Conservation (phyloP, 1,140 invertebrate species). For the Stegodyphus dumicola region DNA sequence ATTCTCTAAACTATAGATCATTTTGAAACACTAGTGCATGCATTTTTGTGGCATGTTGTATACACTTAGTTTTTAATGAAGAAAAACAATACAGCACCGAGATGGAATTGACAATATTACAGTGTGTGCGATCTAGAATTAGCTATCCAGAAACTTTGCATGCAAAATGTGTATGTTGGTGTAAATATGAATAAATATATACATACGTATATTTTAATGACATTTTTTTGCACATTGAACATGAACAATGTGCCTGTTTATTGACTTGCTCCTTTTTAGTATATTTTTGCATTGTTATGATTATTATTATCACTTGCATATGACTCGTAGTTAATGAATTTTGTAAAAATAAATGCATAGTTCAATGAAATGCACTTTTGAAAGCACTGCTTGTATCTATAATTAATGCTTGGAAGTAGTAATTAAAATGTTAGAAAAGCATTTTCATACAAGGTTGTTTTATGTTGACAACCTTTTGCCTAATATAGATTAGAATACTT, state of each 20-base stretch:
- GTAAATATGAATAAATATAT: slow-evolving; percentile 28
- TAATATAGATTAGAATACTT: too few species aligned
- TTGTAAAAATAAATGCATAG: slow-evolving; percentile 5
- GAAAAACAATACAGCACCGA: slow-evolving; percentile 22
- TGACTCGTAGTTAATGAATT: slow-evolving; percentile 18
- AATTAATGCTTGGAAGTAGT: slow-evolving; percentile 7
- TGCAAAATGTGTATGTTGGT: slow-evolving; percentile 47
- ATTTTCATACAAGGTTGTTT: background rate
- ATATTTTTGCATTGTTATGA: slow-evolving; percentile 1
- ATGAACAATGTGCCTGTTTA: slow-evolving; percentile 45
- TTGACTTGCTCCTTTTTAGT: background rate
- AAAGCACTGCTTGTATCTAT: slow-evolving; percentile 8
- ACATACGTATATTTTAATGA: slow-evolving; percentile 6
- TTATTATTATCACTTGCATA: slow-evolving; percentile 19
- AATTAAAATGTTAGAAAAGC: background rate
- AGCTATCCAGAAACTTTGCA: slow-evolving; percentile 15
- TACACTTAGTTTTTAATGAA: slow-evolving; percentile 22
- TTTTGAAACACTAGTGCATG: slow-evolving; percentile 22
- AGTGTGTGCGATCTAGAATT: slow-evolving; percentile 34
- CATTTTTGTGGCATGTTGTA: slow-evolving; percentile 45
- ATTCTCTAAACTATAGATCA: too few species aligned
- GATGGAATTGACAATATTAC: slow-evolving; percentile 42
- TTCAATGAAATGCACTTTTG: slow-evolving; percentile 22
- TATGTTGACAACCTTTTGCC: too few species aligned
- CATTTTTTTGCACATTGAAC: slow-evolving; percentile 37